Evolutionary conservation across 2,888 invertebrate species (phyloP).

Genomic region (Ectemnius cavifrons): DNA sequence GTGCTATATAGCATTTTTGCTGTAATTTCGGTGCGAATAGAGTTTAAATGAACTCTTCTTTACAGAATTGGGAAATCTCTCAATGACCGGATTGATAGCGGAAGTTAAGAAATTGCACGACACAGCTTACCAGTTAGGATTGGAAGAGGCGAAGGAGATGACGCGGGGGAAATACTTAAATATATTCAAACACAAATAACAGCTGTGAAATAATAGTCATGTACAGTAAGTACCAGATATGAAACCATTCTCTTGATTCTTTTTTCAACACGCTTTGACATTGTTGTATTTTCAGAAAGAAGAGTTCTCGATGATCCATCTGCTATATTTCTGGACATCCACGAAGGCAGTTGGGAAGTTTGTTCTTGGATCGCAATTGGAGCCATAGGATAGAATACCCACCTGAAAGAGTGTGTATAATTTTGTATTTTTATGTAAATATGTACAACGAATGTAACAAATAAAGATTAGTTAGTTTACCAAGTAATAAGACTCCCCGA

Average conservation of each 20-base stretch:
- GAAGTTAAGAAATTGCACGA: slow-evolving; percentile 97
- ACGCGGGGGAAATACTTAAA: slow-evolving; percentile 96
- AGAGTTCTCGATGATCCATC: slow-evolving; percentile 87
- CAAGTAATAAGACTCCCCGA: slow-evolving; percentile 83
- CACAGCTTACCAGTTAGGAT: slow-evolving; percentile 94
- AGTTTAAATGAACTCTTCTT: neutral
- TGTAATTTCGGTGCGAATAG: neutral
- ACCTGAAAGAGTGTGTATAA: slow-evolving; percentile 79
- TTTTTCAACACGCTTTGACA: slow-evolving; percentile 30
- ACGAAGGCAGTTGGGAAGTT: slow-evolving; percentile 89
- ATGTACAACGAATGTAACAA: neutral
- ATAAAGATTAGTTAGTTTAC: slow-evolving; percentile 74
- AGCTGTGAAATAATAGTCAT: neutral
- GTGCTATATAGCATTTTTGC: slow-evolving; percentile 69
- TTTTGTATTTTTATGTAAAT: slow-evolving; percentile 23
- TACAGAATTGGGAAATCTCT: slow-evolving; percentile 83
- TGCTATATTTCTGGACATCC: slow-evolving; percentile 85
- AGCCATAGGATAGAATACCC: slow-evolving; percentile 89
- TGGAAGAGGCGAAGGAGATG: slow-evolving; percentile 98
- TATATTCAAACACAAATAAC: slow-evolving; percentile 82
- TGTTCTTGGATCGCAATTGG: slow-evolving; percentile 86
- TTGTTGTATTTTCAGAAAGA: neutral
- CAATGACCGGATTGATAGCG: slow-evolving; percentile 90
- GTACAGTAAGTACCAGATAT: neutral
- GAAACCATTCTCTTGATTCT: neutral